Base-by-base conservation (phyloP, 2,797 vertebrate species). In the Potorous gilbertii region DNA sequence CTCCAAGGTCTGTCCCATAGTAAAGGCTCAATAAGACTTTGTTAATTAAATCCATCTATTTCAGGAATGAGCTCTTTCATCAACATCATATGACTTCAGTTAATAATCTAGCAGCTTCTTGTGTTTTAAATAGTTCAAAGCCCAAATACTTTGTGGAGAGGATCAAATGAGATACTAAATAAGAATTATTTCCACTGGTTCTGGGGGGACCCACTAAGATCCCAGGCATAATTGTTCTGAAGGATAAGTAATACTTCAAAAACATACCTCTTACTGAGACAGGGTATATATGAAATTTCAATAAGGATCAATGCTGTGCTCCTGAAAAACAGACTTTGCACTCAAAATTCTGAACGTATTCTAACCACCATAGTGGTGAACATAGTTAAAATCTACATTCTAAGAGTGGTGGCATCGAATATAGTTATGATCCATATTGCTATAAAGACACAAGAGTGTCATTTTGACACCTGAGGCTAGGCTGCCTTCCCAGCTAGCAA, bases 211-310 rank as follows among this genome's bases (percentile, higher is more conserved):
- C 87, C 90, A 90, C 28, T 91, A 92, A 94, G 92, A 94, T 87
- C 24, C 34, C 95, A 89, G 62, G 52, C 81, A 74, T 46, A 94
- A 96, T 91, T 91, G 87, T 54, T 46, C 96, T 91, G 81, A 94
- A 95, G 24, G 95, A 92, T 2, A 93, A 92, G 34, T 34, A 55
- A 16, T 52, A 92, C 54, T 31, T 90, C 28, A 66, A 94, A 52
- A 24, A 92, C 96, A 74, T 55, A 66, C n/a, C 96, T 96, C 87
- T 95, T 93, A 93, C 56, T 96, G 90, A 97, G 54, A 31, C 6
- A 97, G 95, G 97, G 89, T 56, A 93, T 97, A 93, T 97, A 56
- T 55, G 96, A 96, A 97, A 54, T 91, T 96, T 94, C 92, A 97
- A 94, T 12, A 95, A 62, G 94, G 57, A 92, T 92, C 89, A 98